Conservation (phyloP, 2,113 vertebrate species). For the Prunella himalayana region DNA sequence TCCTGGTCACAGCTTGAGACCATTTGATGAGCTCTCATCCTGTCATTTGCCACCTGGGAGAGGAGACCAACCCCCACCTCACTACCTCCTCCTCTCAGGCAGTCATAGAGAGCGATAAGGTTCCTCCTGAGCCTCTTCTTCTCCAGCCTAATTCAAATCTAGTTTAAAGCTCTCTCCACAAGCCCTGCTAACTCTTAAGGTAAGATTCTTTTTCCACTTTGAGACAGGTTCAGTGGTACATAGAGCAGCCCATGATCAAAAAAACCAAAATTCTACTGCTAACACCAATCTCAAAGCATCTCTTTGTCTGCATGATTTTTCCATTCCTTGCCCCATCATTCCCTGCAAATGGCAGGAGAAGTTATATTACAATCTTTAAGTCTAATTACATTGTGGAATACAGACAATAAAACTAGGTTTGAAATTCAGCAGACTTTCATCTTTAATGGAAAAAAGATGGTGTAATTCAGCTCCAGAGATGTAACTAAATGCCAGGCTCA, state of each 20-base stretch:
- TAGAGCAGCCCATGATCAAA: neutral
- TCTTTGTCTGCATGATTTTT: neutral
- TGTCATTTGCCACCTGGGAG: neutral
- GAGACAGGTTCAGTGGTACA: neutral
- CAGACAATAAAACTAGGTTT: neutral
- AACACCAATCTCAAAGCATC: neutral
- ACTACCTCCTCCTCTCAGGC: neutral
- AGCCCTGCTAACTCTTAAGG: neutral
- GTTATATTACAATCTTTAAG: neutral
- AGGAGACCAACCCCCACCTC: neutral
- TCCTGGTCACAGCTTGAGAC: neutral
- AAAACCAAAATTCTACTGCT: neutral
- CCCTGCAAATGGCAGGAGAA: neutral
- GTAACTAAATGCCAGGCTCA: neutral
- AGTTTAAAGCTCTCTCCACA: neutral
- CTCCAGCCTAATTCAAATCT: neutral
- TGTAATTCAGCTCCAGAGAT: neutral
- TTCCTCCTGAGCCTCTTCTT: neutral
- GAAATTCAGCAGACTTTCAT: neutral
- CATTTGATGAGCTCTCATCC: neutral
- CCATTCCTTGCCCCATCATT: neutral
- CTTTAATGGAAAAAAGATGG: neutral
- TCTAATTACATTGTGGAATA: neutral
- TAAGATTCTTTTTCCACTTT: neutral
- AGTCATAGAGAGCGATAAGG: fast-evolving